These are phyloP conservation scores for Listronotus bonariensis DNA, from an alignment of 1,140 invertebrate genomes.

Conservation along the genomic window DNA sequence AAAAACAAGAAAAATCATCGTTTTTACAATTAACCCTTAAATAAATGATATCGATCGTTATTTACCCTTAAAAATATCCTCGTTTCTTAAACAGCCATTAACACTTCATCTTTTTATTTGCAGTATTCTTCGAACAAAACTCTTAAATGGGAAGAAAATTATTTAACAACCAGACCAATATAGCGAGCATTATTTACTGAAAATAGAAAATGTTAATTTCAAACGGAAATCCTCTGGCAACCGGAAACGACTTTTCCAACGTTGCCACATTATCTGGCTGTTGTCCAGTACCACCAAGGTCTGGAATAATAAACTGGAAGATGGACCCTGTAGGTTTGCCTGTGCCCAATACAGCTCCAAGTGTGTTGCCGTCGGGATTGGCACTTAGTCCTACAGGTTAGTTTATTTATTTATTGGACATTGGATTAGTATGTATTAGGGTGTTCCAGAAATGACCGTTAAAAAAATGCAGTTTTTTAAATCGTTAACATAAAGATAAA, in stretches of 20 bases:
- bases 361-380: conserved; percentile 46
- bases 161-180: background rate
- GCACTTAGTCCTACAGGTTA: conserved; percentile 54
- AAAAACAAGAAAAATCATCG: too few relatives aligned
- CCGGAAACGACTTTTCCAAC: conserved; percentile 54
- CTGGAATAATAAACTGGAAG: conserved; percentile 54
- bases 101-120: too few relatives aligned
- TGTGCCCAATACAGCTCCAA: conserved; percentile 51
- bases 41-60: too few relatives aligned
- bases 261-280: conserved; percentile 54
- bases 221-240: conserved; percentile 48
- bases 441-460: too few relatives aligned
- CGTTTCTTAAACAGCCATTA: too few relatives aligned
- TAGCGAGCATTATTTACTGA: background rate
- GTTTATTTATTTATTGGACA: background rate
- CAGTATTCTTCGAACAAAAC: background rate
- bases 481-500: too few relatives aligned
- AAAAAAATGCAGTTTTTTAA: too few relatives aligned
- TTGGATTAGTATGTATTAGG: background rate
- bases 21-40: too few relatives aligned
- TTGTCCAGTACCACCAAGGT: conserved; percentile 52
- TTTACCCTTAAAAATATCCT: too few relatives aligned
- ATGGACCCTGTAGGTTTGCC: conserved; percentile 55
- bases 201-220: conserved; percentile 53
- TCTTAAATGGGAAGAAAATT: conserved; percentile 9